A percentile compares a stretch with the other conserved stretches of the same genome.
Evolutionary conservation across 2,113 vertebrate genomes (phyloP).

Genomic region (Leiothrix lutea): DNA sequence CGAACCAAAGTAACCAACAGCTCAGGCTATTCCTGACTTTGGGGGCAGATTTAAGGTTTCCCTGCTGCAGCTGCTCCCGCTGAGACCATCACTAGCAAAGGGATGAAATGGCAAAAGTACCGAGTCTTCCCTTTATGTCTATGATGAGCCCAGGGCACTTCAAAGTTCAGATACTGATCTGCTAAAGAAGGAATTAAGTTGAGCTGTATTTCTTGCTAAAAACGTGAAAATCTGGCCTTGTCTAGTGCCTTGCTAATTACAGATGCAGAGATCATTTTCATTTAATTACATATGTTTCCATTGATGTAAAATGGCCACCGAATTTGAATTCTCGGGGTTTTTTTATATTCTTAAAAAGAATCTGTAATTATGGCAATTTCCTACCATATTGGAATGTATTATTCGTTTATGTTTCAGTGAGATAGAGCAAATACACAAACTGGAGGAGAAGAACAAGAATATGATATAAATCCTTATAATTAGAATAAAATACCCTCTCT

Average conservation of each 20-base stretch:
- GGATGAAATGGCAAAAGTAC: neutral
- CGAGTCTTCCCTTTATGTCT: neutral
- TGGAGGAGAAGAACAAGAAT: neutral
- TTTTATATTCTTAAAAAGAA: neutral
- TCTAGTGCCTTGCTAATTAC: neutral
- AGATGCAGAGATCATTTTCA: constrained; percentile 27
- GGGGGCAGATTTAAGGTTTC: neutral
- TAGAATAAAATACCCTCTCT: neutral
- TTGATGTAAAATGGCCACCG: neutral
- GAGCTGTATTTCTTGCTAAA: neutral
- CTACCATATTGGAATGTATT: neutral
- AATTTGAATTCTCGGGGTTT: neutral
- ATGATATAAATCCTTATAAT: constrained; percentile 52
- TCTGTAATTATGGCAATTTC: constrained; percentile 23
- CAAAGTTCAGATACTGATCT: neutral
- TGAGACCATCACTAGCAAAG: neutral
- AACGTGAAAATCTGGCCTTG: neutral
- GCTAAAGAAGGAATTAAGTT: neutral
- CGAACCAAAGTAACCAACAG: neutral
- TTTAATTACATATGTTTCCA: constrained; percentile 21
- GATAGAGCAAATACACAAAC: constrained; percentile 10
- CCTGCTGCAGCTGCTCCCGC: neutral
- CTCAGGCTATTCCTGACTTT: neutral
- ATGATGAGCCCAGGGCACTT: neutral
- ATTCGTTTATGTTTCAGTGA: constrained; percentile 14